A percentile compares a stretch with the other conserved stretches of the same genome.
Evolutionary conservation across 2,797 vertebrate species (phyloP).

Genomic region (Poliocrania exsul): DNA sequence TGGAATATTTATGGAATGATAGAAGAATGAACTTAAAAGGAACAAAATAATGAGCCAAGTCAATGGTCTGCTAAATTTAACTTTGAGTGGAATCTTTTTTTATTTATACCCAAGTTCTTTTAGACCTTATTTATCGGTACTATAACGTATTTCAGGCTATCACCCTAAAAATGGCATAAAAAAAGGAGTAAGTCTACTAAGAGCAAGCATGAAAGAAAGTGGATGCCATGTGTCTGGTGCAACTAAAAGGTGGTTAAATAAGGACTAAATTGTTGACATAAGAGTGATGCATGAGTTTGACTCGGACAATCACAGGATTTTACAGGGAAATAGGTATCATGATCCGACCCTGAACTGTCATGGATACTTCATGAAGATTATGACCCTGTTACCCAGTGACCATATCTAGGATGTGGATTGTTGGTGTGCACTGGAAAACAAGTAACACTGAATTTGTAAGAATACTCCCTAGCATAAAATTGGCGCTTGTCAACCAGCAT

Average conservation of each 20-base stretch:
- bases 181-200: neutral
- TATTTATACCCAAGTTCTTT: conserved; percentile 10
- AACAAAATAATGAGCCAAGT: conserved; percentile 31
- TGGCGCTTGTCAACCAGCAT: neutral
- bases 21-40: conserved; percentile 40
- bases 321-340: neutral
- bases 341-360: neutral
- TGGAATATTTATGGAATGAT: conserved; percentile 39
- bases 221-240: neutral
- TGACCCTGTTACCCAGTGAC: fast-evolving
- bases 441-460: neutral
- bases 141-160: neutral
- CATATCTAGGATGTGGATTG: fast-evolving
- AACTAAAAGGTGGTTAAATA: neutral
- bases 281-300: neutral
- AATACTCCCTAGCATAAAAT: neutral
- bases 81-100: neutral
- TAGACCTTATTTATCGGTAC: neutral
- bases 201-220: neutral
- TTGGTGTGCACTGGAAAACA: neutral
- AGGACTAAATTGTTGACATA: fast-evolving
- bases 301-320: neutral
- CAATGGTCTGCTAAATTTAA: conserved; percentile 50
- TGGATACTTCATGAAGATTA: neutral
- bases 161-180: neutral